A percentile compares a stretch with the other conserved stretches of the same genome.
Conservation (phyloP, 2,113 vertebrate genomes). For the Syngnathoides biaculeatus region DNA sequence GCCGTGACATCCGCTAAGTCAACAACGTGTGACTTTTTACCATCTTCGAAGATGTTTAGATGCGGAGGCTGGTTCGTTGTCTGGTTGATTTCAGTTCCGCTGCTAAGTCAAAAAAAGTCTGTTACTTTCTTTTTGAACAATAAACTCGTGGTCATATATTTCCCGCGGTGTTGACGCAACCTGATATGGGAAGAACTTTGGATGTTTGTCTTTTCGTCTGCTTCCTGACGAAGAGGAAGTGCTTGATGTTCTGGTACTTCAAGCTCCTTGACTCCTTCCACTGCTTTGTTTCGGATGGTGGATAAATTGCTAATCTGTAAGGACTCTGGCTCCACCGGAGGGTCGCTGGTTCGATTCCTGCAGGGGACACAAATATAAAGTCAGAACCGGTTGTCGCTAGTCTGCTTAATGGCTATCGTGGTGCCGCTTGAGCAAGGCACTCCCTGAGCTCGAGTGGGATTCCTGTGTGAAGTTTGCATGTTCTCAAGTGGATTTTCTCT, state of each 20-base stretch:
- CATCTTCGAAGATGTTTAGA: background rate
- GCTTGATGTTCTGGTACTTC: background rate
- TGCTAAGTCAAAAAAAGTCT: conserved; percentile 2
- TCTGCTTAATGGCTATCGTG: background rate
- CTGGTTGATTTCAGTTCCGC: background rate
- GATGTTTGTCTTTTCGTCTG: background rate
- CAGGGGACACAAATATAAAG: background rate
- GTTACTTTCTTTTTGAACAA: background rate
- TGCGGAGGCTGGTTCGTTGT: background rate
- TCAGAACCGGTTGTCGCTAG: background rate
- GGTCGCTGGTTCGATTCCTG: background rate
- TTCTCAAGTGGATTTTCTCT: too few species aligned
- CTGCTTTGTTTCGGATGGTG: conserved; percentile 12
- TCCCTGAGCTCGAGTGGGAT: too few species aligned
- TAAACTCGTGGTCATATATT: background rate
- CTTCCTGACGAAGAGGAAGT: background rate
- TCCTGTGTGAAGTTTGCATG: too few species aligned
- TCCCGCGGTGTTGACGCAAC: background rate
- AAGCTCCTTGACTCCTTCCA: background rate
- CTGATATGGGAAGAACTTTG: background rate
- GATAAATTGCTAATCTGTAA: background rate
- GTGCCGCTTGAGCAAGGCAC: background rate
- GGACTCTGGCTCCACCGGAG: background rate
- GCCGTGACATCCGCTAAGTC: background rate
- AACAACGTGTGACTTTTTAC: conserved; percentile 20